Conservation (phyloP, 2,888 invertebrate genomes). For the Leucophenga maculata region DNA sequence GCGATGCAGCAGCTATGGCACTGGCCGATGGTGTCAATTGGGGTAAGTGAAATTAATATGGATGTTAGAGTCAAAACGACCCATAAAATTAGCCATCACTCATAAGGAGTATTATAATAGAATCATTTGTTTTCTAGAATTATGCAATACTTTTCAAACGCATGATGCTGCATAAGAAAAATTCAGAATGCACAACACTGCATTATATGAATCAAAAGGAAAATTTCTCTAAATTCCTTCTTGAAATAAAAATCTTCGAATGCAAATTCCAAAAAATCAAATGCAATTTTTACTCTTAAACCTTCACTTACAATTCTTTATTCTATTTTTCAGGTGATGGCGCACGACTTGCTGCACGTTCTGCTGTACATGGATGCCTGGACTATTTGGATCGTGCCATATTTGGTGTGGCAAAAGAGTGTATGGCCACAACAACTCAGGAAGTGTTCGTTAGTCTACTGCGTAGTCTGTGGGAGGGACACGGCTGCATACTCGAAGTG, state of each 20-base stretch:
- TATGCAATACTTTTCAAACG: too few species aligned
- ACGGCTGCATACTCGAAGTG: slow-evolving; percentile 86
- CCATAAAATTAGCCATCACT: not conserved
- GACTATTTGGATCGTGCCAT: slow-evolving; percentile 85
- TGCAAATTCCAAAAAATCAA: too few species aligned
- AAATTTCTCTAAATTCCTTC: too few species aligned
- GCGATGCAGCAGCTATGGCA: slow-evolving; percentile 84
- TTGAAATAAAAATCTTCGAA: too few species aligned
- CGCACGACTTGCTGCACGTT: slow-evolving; percentile 86
- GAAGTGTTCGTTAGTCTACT: slow-evolving; percentile 85
- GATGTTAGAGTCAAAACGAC: not conserved
- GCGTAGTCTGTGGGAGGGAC: slow-evolving; percentile 87
- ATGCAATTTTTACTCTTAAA: not conserved
- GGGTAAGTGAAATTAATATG: slow-evolving; percentile 74
- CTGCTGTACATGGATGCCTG: slow-evolving; percentile 88
- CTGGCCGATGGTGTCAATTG: slow-evolving; percentile 94
- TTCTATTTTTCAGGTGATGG: slow-evolving; percentile 76
- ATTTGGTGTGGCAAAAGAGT: slow-evolving; percentile 73
- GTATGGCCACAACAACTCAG: slow-evolving; percentile 74
- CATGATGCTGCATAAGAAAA: too few species aligned
- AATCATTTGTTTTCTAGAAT: too few species aligned
- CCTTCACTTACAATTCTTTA: slow-evolving; percentile 29
- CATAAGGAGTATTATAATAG: too few species aligned
- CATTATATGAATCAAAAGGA: too few species aligned
- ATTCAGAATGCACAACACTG: too few species aligned